These are phyloP conservation scores for Talpa occidentalis DNA, from an alignment of 2,113 vertebrate species.

Conservation along the genomic window DNA sequence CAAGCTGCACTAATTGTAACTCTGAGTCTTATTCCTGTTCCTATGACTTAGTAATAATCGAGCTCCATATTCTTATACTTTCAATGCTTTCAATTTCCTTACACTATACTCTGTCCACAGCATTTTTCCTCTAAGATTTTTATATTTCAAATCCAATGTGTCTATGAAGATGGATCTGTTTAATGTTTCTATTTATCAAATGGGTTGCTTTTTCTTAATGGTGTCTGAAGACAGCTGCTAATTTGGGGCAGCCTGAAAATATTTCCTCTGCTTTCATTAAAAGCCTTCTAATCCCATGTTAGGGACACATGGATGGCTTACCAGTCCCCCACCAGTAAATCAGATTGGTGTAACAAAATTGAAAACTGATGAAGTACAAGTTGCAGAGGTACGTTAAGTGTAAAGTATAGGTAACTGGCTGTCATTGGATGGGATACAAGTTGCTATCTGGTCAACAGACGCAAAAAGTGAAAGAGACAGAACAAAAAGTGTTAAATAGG, in stretches of 20 bases:
- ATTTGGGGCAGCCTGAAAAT: background rate
- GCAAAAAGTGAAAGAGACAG: background rate
- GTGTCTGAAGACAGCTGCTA: background rate
- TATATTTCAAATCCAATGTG: slow-evolving; percentile 9
- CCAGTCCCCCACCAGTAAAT: background rate
- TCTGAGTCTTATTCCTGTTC: background rate
- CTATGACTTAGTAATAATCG: background rate
- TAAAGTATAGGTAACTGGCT: background rate
- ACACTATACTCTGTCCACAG: background rate
- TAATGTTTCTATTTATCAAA: background rate
- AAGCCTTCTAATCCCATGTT: background rate
- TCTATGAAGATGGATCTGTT: background rate
- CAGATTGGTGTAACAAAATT: background rate
- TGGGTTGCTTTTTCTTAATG: background rate
- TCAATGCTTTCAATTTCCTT: background rate
- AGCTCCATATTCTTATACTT: background rate
- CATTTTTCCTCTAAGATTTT: background rate
- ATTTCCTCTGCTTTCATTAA: background rate
- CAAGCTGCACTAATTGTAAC: background rate
- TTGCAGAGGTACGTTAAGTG: background rate
- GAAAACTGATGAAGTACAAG: background rate
- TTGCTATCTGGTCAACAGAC: background rate
- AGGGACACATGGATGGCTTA: background rate
- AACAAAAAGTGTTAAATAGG: background rate
- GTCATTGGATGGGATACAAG: background rate